Evolutionary conservation across 2,888 invertebrate species (phyloP).

Genomic region (Sycophila texana): DNA sequence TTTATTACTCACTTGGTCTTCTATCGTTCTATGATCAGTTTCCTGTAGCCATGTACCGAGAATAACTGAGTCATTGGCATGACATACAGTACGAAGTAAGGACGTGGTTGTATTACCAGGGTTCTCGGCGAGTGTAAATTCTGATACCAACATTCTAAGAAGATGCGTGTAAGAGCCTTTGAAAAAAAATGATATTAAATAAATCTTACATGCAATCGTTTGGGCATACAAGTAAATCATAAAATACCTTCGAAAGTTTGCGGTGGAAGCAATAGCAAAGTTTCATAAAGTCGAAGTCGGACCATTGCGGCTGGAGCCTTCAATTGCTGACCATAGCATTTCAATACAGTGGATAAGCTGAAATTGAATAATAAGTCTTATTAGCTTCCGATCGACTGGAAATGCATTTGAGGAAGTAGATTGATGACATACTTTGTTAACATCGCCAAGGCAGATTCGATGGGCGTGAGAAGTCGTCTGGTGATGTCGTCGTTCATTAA

Average conservation of each 20-base stretch:
- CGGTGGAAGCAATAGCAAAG: constrained; percentile 86
- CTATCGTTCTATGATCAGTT: constrained; percentile 96
- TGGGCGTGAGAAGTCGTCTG: constrained; percentile 90
- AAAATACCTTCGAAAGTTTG: constrained; percentile 85
- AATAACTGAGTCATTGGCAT: constrained; percentile 92
- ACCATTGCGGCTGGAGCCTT: constrained; percentile 97
- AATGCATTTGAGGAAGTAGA: background rate
- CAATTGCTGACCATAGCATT: constrained; percentile 92
- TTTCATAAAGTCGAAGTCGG: constrained; percentile 93
- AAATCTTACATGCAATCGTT: background rate
- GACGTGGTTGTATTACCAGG: constrained; percentile 94
- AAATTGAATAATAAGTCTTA: constrained; percentile 59
- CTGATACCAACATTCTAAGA: constrained; percentile 93
- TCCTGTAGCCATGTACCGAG: constrained; percentile 97
- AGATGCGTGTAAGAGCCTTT: constrained; percentile 89
- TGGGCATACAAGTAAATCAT: background rate
- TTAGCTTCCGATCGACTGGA: background rate
- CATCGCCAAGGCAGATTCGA: constrained; percentile 97
- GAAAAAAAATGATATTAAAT: constrained; percentile 10
- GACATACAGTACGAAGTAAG: constrained; percentile 87
- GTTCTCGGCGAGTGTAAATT: constrained; percentile 96
- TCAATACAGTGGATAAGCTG: constrained; percentile 89
- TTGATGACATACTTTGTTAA: constrained; percentile 85
- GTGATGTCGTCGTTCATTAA: constrained; percentile 94
- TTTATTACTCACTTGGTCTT: constrained; percentile 90